Percentiles rank a stretch among this genome's conserved stretches.
These are phyloP conservation scores for Acholoe squamosa DNA, from an alignment of 2,888 invertebrate species.

Conservation along the genomic window DNA sequence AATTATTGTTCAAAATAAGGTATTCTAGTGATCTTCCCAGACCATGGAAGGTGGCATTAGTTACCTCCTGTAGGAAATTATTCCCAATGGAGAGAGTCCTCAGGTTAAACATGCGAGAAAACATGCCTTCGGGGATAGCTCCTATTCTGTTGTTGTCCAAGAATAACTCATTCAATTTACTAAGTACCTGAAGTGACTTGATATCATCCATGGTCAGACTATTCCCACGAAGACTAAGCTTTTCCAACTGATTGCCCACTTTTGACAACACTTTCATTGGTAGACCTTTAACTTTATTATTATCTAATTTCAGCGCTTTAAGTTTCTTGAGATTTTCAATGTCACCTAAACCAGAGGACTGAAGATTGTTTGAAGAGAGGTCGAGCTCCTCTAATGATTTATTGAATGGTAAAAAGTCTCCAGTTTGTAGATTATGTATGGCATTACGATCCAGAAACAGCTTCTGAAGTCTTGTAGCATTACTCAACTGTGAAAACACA, in stretches of 20 bases:
- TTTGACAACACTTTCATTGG: slow-evolving; percentile 35
- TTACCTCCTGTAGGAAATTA: slow-evolving; percentile 57
- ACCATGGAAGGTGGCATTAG: slow-evolving; percentile 60
- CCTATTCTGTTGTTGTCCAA: slow-evolving; percentile 63
- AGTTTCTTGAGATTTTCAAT: slow-evolving; percentile 52
- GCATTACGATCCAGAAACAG: slow-evolving; percentile 62
- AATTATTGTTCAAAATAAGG: slow-evolving; percentile 59
- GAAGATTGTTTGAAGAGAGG: slow-evolving; percentile 49
- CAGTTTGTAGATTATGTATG: neutral
- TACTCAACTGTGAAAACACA: slow-evolving; percentile 58
- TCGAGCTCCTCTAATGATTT: slow-evolving; percentile 52
- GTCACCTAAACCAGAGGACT: neutral
- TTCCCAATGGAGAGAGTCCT: slow-evolving; percentile 54
- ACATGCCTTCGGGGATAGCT: slow-evolving; percentile 59
- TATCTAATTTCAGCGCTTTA: slow-evolving; percentile 60
- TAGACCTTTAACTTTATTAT: slow-evolving; percentile 57
- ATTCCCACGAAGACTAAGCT: slow-evolving; percentile 63
- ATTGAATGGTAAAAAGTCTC: slow-evolving; percentile 14
- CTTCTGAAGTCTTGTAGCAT: neutral
- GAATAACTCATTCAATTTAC: slow-evolving; percentile 38
- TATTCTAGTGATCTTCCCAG: slow-evolving; percentile 65
- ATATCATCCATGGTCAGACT: slow-evolving; percentile 46
- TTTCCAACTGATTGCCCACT: slow-evolving; percentile 49
- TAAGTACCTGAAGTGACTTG: slow-evolving; percentile 44
- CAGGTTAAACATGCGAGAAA: slow-evolving; percentile 63